A percentile compares a stretch with the other conserved stretches of the same genome.
These are phyloP conservation scores for Pollenia labialis DNA, from an alignment of 2,888 invertebrate genomes.

Conservation along the genomic window DNA sequence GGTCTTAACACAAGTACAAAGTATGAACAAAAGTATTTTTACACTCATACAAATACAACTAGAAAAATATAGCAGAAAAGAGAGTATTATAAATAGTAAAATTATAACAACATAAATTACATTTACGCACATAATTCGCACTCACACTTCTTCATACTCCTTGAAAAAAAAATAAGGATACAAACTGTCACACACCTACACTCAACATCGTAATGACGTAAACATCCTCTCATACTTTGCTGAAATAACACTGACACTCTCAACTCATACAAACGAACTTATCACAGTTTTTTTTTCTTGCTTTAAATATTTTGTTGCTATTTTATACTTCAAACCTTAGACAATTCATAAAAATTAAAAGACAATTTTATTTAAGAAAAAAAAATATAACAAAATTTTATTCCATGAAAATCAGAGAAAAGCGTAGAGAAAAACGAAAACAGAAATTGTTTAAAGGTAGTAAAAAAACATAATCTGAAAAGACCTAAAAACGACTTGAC, in stretches of 20 bases:
- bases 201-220: constrained; percentile 2
- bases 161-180: background rate
- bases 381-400: constrained; percentile 44
- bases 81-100: constrained; percentile 71
- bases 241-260: background rate
- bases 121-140: constrained; percentile 75
- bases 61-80: background rate
- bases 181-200: constrained; percentile 25
- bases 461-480: constrained; percentile 53
- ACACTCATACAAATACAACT: background rate
- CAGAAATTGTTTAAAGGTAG: constrained; percentile 26
- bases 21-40: constrained; percentile 11
- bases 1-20: constrained; percentile 53
- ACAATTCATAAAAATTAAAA: constrained; percentile 63
- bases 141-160: constrained; percentile 15
- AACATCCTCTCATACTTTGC: constrained; percentile 5
- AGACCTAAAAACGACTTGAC: constrained; percentile 53
- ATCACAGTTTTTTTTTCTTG: constrained; percentile 9
- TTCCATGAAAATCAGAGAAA: constrained; percentile 3
- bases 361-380: constrained; percentile 32
- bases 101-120: constrained; percentile 76
- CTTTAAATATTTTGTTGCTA: constrained; percentile 10
- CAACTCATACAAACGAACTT: background rate
- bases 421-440: background rate
- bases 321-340: constrained; percentile 34